A percentile compares a stretch with the other conserved stretches of the same genome.
These are phyloP conservation scores for Myotis vivesi DNA, from an alignment of 2,797 vertebrate species.

Conservation along the genomic window DNA sequence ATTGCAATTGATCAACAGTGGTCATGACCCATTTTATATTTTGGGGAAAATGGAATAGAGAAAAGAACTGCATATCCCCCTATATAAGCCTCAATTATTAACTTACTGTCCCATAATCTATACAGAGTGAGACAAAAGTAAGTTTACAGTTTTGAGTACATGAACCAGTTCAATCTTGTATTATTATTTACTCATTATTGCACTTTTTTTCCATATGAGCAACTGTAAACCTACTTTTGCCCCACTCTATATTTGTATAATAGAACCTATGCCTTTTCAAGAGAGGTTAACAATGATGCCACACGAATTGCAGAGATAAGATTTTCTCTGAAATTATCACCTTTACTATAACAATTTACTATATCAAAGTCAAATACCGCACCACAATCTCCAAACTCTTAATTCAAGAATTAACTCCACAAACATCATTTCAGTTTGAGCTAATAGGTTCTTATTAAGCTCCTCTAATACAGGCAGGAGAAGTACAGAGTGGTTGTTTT, in stretches of 20 bases:
- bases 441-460: neutral
- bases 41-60: neutral
- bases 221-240: neutral
- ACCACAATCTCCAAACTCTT: neutral
- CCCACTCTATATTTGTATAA: neutral
- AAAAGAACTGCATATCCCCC: neutral
- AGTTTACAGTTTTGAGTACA: neutral
- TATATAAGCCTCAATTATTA: neutral
- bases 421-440: constrained; percentile 19
- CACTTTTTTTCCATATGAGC: neutral
- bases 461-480: neutral
- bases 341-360: neutral
- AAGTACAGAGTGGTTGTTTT: neutral
- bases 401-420: neutral
- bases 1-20: neutral
- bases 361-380: neutral
- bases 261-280: neutral
- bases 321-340: neutral
- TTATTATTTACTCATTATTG: neutral
- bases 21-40: neutral
- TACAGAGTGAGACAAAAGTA: neutral
- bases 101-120: neutral
- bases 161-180: neutral
- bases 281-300: neutral
- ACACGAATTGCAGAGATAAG: neutral